Evolutionary conservation across 2,797 vertebrate species (phyloP).

Genomic region (Nannoperca obscura): DNA sequence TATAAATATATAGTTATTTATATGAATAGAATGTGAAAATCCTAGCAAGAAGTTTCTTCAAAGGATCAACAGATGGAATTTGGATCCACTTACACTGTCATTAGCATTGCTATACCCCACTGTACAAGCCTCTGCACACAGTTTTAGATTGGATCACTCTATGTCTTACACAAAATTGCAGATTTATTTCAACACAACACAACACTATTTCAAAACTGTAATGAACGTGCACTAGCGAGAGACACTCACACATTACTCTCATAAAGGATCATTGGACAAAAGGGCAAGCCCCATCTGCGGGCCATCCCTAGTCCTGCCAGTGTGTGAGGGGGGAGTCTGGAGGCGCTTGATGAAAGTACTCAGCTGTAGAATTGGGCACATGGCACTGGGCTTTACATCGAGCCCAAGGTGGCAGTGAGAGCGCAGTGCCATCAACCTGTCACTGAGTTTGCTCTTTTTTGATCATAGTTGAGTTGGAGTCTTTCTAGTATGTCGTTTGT

Average conservation of each 20-base stretch:
- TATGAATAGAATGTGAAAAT: constrained; percentile 63
- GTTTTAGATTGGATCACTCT: neutral
- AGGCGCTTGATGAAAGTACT: constrained; percentile 89
- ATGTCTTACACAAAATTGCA: constrained; percentile 6
- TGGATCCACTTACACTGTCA: constrained; percentile 55
- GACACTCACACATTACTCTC: constrained; percentile 36
- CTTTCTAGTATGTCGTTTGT: constrained; percentile 74
- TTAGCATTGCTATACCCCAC: constrained; percentile 15
- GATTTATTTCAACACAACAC: neutral
- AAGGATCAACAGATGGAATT: constrained; percentile 38
- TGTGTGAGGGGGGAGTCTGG: constrained; percentile 85
- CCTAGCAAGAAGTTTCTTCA: constrained; percentile 42
- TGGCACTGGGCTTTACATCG: constrained; percentile 83
- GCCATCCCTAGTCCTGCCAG: constrained; percentile 80
- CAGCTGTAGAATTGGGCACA: constrained; percentile 85
- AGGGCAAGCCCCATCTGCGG: constrained; percentile 44
- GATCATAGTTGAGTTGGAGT: constrained; percentile 81
- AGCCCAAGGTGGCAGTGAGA: constrained; percentile 68
- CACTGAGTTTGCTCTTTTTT: constrained; percentile 84
- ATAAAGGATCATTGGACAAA: constrained; percentile 73
- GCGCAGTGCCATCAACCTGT: constrained; percentile 85
- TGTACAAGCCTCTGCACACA: constrained; percentile 3
- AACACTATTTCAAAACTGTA: too few relatives aligned
- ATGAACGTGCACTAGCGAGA: constrained; percentile 17
- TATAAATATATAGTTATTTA: constrained; percentile 59